phyloP scores from a whole-genome alignment of 2,113 vertebrate species.

The Leucopsar rothschildi region DNA sequence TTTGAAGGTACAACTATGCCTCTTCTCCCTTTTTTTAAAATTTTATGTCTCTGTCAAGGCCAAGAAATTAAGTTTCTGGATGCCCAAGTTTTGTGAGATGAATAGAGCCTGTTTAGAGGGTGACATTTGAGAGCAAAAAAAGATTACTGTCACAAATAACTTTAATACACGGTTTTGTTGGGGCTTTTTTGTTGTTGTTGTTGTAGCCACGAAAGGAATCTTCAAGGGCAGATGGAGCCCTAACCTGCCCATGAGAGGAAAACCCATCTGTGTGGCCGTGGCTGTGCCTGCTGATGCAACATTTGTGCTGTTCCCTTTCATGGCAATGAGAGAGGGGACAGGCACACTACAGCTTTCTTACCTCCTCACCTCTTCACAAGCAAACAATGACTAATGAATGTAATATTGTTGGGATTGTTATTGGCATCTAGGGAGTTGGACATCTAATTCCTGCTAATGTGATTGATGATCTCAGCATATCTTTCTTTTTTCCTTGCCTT shows the following conservation, averaged over 20 bases:
- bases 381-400: constrained; percentile 2
- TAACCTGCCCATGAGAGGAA: background rate
- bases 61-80: background rate
- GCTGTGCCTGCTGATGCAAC: rapidly evolving
- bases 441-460: background rate
- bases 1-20: background rate
- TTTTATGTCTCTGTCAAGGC: background rate
- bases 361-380: background rate
- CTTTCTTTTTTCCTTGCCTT: rapidly evolving
- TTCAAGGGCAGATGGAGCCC: background rate
- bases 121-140: background rate
- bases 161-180: background rate
- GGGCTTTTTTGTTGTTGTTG: background rate
- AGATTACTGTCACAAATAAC: background rate
- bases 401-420: background rate
- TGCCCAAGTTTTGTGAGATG: background rate
- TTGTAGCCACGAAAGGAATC: background rate
- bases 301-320: background rate
- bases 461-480: background rate
- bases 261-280: rapidly evolving
- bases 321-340: background rate
- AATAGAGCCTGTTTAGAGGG: background rate
- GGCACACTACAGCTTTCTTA: background rate
- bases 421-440: background rate
- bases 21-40: background rate